Percentiles rank a stretch among this genome's conserved stretches.
These are phyloP conservation scores for Strigops habroptila DNA, from an alignment of 2,113 vertebrate species.

Conservation along the genomic window DNA sequence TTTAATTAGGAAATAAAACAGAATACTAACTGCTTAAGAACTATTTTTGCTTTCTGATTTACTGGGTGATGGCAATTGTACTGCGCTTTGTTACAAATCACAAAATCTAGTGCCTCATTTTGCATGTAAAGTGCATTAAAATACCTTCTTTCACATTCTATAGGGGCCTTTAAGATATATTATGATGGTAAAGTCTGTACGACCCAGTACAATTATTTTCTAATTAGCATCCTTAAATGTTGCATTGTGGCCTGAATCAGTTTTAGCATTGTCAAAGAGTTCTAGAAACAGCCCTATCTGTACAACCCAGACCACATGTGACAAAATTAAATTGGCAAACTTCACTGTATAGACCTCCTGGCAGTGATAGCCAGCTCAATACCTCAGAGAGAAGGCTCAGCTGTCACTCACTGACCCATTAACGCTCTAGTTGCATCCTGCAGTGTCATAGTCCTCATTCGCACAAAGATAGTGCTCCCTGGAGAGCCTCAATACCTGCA, in stretches of 20 bases:
- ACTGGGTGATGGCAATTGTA: background rate
- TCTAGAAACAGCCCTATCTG: conserved; percentile 60
- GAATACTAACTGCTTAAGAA: conserved; percentile 49
- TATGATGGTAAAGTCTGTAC: background rate
- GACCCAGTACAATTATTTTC: conserved; percentile 51
- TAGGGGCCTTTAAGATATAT: conserved; percentile 32
- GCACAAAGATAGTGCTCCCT: conserved; percentile 65
- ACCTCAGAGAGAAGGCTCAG: conserved; percentile 76
- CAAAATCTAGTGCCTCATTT: conserved; percentile 45
- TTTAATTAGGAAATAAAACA: conserved; percentile 65
- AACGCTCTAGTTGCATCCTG: conserved; percentile 62
- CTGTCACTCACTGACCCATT: conserved; percentile 82
- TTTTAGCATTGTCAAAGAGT: conserved; percentile 42
- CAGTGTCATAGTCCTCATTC: conserved; percentile 69
- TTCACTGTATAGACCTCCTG: conserved; percentile 67
- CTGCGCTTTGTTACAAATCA: conserved; percentile 22
- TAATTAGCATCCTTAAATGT: conserved; percentile 65
- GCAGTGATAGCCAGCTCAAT: conserved; percentile 53
- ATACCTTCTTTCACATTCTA: conserved; percentile 20
- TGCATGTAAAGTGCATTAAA: conserved; percentile 32
- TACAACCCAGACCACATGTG: conserved; percentile 59
- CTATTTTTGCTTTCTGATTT: conserved; percentile 55
- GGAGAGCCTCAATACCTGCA: conserved; percentile 65
- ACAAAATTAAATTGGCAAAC: conserved; percentile 77
- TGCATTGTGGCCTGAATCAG: conserved; percentile 37